Evolutionary conservation across 2,113 vertebrate species (phyloP).

Genomic region (Ranitomeya imitator): DNA sequence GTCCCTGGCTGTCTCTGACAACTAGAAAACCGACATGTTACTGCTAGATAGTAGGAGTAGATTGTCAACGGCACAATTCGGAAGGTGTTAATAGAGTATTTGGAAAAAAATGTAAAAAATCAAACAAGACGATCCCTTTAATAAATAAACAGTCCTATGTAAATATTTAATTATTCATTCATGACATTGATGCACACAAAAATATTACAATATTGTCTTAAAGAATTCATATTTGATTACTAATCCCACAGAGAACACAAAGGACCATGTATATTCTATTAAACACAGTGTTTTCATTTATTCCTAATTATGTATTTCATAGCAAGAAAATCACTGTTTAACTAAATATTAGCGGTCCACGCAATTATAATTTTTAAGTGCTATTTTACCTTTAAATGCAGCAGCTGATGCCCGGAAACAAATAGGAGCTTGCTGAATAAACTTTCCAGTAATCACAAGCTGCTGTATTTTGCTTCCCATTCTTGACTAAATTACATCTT

Average conservation of each 20-base stretch:
- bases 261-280: background rate
- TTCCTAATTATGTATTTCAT: slow-evolving; percentile 16
- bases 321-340: slow-evolving; percentile 9
- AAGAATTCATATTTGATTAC: background rate
- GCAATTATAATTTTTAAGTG: slow-evolving; percentile 12
- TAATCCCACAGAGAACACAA: background rate
- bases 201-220: background rate
- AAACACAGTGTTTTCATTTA: background rate
- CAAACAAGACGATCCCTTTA: background rate
- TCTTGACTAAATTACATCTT: slow-evolving; percentile 41
- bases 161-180: background rate
- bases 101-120: too few species aligned
- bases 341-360: background rate
- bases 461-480: slow-evolving; percentile 42
- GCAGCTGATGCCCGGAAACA: background rate
- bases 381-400: slow-evolving; percentile 5
- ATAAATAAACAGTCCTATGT: background rate
- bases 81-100: too few species aligned
- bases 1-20: too few species aligned
- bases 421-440: slow-evolving; percentile 40
- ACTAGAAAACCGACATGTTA: too few species aligned
- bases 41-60: too few species aligned
- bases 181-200: background rate
- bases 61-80: too few species aligned
- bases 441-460: slow-evolving; percentile 32